phyloP scores from a whole-genome alignment of 2,888 invertebrate genomes.

The Ormyrus thymus region DNA sequence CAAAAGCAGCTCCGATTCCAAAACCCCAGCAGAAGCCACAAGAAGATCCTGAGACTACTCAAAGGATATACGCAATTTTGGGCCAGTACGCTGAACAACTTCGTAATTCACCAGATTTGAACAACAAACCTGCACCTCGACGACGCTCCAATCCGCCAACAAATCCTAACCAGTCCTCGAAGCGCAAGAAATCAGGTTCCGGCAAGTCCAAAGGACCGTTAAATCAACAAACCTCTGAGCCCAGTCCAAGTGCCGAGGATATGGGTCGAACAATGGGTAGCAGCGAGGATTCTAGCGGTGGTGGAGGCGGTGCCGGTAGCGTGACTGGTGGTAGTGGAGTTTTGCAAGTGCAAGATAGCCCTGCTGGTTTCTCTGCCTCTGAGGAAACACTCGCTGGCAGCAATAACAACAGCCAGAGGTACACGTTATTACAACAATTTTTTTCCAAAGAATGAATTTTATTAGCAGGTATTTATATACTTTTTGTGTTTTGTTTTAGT shows the following conservation, averaged over 20 bases:
- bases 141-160: conserved; percentile 85
- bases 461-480: neutral
- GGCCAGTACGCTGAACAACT: conserved; percentile 88
- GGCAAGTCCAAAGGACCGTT: conserved; percentile 73
- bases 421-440: neutral
- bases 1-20: conserved; percentile 82
- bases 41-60: conserved; percentile 88
- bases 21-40: conserved; percentile 84
- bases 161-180: conserved; percentile 82
- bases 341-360: conserved; percentile 73
- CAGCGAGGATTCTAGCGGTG: conserved; percentile 86
- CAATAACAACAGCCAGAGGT: conserved; percentile 52
- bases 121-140: conserved; percentile 88
- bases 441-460: neutral
- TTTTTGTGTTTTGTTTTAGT: conserved; percentile 10
- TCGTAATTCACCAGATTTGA: conserved; percentile 86
- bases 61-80: conserved; percentile 86
- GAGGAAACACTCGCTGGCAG: conserved; percentile 62
- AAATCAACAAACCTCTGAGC: conserved; percentile 75
- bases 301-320: conserved; percentile 61
- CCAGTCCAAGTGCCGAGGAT: conserved; percentile 82
- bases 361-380: conserved; percentile 71
- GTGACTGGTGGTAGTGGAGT: conserved; percentile 44
- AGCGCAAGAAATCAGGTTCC: conserved; percentile 82
- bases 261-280: conserved; percentile 83